phyloP scores from a whole-genome alignment of 2,797 vertebrate genomes.

The Epinephelus awoara region DNA sequence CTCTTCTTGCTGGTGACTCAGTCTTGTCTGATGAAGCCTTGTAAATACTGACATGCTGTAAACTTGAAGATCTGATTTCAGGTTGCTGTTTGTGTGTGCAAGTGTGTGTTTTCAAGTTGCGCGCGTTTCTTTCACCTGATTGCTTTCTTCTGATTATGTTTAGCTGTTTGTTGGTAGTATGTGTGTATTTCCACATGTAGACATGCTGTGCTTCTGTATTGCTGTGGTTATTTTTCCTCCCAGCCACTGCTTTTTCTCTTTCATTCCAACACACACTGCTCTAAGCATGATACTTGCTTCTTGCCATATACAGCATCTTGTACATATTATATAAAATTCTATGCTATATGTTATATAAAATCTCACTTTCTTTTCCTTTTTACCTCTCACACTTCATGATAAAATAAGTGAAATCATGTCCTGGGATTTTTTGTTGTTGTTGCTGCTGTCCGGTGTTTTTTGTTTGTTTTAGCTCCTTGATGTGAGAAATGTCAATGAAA shows the following conservation, averaged over 20 bases:
- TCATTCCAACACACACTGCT: conserved; percentile 11
- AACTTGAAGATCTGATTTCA: conserved; percentile 82
- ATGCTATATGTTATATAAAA: neutral
- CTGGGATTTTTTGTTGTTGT: conserved; percentile 2
- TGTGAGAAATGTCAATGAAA: conserved; percentile 75
- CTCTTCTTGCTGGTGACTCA: conserved; percentile 45
- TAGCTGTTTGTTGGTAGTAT: conserved; percentile 32
- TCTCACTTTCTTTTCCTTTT: neutral
- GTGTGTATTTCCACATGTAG: conserved; percentile 9
- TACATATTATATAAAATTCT: neutral
- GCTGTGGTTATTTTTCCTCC: neutral
- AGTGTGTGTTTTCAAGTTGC: conserved; percentile 23
- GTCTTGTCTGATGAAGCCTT: conserved; percentile 79
- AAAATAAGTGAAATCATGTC: conserved; percentile 17
- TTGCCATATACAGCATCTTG: neutral
- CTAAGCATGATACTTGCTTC: neutral
- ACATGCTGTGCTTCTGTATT: conserved; percentile 39
- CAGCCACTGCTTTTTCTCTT: neutral
- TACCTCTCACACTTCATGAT: neutral
- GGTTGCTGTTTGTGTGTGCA: conserved; percentile 30
- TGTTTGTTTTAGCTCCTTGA: conserved; percentile 42
- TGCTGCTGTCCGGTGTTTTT: neutral
- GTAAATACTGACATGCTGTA: conserved; percentile 84
- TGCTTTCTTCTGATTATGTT: conserved; percentile 61
- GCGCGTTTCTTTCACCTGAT: conserved; percentile 29